phyloP scores from a whole-genome alignment of 2,888 invertebrate species.

The Drosophila multiciliata region DNA sequence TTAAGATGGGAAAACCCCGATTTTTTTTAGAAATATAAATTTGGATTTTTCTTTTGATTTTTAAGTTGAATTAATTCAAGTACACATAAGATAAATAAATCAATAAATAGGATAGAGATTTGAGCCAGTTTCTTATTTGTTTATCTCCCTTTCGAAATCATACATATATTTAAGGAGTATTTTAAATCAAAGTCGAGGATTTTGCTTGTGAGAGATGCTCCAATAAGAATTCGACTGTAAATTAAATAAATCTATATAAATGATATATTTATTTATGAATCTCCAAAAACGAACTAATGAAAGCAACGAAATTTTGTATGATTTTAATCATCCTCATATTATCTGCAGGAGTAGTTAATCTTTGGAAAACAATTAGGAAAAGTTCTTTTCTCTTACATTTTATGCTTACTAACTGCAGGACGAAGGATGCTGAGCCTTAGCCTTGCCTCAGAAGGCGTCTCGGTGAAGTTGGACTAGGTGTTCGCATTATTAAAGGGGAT shows the following conservation, averaged over 20 bases:
- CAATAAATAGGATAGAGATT: no score
- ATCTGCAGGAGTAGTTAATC: background rate
- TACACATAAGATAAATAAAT: background rate
- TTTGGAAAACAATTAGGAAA: background rate
- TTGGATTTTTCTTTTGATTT: background rate
- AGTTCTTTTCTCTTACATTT: background rate
- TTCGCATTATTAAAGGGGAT: constrained; percentile 49
- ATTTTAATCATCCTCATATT: background rate
- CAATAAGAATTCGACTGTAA: no score
- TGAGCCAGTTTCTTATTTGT: no score
- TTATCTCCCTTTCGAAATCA: no score
- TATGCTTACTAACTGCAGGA: constrained; percentile 15
- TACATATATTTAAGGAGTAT: no score
- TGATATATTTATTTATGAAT: no score
- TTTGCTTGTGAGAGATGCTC: no score
- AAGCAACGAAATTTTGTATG: background rate
- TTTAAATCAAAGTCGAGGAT: no score
- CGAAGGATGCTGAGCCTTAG: constrained; percentile 7
- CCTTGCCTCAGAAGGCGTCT: constrained; percentile 4
- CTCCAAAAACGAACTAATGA: no score
- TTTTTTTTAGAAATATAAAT: no score
- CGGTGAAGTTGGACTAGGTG: constrained; percentile 14
- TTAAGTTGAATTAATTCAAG: background rate
- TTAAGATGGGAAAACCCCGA: no score
- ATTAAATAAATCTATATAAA: no score